These are phyloP conservation scores for Aporophyla nigra DNA, from an alignment of 2,888 invertebrate genomes.

Conservation along the genomic window DNA sequence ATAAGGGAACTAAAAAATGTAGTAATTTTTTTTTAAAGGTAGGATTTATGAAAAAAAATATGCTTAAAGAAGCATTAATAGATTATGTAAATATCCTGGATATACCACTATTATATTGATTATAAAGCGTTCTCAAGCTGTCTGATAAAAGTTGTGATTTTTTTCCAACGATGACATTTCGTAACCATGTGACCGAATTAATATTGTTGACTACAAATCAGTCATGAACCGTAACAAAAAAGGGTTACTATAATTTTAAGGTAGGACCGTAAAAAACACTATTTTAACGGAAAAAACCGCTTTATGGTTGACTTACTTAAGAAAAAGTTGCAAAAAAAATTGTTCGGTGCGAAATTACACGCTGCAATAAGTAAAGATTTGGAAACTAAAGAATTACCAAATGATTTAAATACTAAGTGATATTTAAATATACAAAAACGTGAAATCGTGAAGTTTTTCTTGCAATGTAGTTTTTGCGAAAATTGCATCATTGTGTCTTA, in stretches of 20 bases:
- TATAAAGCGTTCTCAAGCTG: not conserved
- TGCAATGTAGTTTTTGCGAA: not conserved
- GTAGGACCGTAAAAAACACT: not conserved
- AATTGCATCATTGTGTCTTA: constrained; percentile 9
- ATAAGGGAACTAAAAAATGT: not conserved
- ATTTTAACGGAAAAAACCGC: not conserved
- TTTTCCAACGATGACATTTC: not conserved
- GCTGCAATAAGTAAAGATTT: not conserved
- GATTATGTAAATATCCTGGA: not conserved
- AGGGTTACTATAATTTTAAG: not conserved
- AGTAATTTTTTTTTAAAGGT: not conserved
- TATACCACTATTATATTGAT: rapidly evolving
- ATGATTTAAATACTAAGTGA: not conserved
- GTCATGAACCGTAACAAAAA: not conserved
- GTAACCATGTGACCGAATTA: not conserved
- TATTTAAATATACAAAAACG: not conserved
- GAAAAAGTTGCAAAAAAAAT: constrained; percentile 9
- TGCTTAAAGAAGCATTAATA: rapidly evolving
- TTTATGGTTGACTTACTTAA: too few relatives aligned
- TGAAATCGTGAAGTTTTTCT: not conserved
- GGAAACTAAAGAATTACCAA: constrained; percentile 1
- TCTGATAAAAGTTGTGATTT: not conserved
- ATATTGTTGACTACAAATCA: not conserved
- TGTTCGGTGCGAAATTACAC: not conserved
- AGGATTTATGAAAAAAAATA: not conserved